Conservation (phyloP, 2,113 vertebrate genomes). For the Chloropsis hardwickii region DNA sequence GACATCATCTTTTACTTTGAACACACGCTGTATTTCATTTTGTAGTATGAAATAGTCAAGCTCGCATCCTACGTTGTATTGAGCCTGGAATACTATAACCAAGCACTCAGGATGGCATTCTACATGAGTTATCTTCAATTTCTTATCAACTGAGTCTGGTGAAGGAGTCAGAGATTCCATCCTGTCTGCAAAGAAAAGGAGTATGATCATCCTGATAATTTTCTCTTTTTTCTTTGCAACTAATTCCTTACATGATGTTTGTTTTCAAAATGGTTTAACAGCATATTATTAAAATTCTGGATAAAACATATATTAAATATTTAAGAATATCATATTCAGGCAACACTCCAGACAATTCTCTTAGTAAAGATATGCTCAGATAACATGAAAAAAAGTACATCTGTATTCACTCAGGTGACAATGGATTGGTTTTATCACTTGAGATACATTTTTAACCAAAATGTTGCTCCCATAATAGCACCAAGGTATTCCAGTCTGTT, state of each 20-base stretch:
- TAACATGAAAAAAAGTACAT: not conserved
- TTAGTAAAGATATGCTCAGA: not conserved
- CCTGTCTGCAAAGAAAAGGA: conserved; percentile 72
- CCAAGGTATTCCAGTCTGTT: not conserved
- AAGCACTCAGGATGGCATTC: conserved; percentile 79
- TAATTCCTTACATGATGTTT: not conserved
- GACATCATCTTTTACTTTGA: conserved; percentile 72
- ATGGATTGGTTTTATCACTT: not conserved
- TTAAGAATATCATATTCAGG: not conserved
- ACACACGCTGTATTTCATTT: conserved; percentile 80
- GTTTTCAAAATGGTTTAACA: not conserved
- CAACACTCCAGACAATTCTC: not conserved
- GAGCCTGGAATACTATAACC: conserved; percentile 86
- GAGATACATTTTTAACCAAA: not conserved
- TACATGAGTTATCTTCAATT: conserved; percentile 81
- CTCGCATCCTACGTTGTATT: conserved; percentile 72
- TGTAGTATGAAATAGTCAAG: conserved; percentile 87
- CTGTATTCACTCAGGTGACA: not conserved
- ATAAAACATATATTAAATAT: not conserved
- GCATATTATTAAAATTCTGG: not conserved
- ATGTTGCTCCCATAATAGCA: not conserved
- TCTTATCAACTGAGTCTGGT: conserved; percentile 65
- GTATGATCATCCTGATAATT: not conserved
- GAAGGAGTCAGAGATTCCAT: conserved; percentile 56
- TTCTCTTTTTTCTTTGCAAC: not conserved